Base-by-base conservation (phyloP, 2,797 vertebrate genomes). In the Bufotes viridis region DNA sequence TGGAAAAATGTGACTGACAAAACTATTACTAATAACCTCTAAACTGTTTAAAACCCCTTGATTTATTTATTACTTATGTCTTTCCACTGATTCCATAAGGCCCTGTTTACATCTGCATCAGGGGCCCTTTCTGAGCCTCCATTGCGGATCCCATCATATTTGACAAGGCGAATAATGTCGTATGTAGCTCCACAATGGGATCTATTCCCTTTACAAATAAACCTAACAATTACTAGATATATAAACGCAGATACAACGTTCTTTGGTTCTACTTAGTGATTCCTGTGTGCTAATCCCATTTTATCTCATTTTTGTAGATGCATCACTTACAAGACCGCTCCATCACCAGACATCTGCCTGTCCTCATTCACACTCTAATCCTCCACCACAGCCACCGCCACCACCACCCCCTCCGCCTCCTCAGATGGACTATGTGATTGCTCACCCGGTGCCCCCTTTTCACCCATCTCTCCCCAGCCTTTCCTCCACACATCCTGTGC, bases 271-370 rank as follows among this genome's bases (percentile, higher is more conserved):
- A 42, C 42, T 42, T 42, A 42, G 42, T 42, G 42, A 42, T 42
- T 42, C 6, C 4, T 42, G 5, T 42, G 42, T 85, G 17, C 34
- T 13, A 63, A 13, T 76, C 1, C 67, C 6, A 55, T 58, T 79
- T 58, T 82, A 3, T 61, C 42, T 91, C 91, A 78, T 85, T 93
- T 93, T 18, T 94, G 42, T 29, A 99, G 98, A 98, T 93, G 96
- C 96, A 90, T 95, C 98, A 90, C 94, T 99, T 93, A 95, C 97
- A 61, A 97, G 98, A 90, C 96, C 98, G 53, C 96, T 99, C 93
- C 98, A 98, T 92, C 98, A 99, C 93, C 98, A 99, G 92, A 93
- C 98, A 72, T 95, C 98, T 26, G 93, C 97, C 84, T 99, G 98
- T 90, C 98, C 97, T 89, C 98, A 99, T 89, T 96, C 98, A 91